phyloP scores from a whole-genome alignment of 1,140 invertebrate species.

The Apis florea region DNA sequence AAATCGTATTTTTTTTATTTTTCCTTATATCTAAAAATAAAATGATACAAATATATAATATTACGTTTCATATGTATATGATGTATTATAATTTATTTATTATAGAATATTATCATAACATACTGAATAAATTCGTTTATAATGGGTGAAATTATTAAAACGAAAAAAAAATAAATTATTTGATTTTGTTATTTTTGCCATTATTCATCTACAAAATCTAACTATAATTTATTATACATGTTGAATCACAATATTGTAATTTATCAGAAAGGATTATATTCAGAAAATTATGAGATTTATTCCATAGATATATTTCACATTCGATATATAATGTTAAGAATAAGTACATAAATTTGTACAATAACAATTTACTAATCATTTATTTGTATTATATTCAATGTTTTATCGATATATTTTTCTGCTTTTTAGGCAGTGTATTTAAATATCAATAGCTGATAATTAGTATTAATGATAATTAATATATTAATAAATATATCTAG shows the following conservation, averaged over 20 bases:
- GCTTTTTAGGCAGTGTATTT: conserved; percentile 23
- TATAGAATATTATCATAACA: neutral
- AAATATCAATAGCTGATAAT: neutral
- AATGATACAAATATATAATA: neutral
- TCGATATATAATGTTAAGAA: neutral
- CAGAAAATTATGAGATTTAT: neutral
- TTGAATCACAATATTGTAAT: neutral
- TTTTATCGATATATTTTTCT: conserved; percentile 2
- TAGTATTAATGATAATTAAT: neutral
- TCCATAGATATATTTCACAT: neutral
- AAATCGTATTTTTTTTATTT: neutral
- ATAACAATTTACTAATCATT: neutral
- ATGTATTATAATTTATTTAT: neutral
- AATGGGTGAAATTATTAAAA: neutral
- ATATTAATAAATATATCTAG: conserved; percentile 8
- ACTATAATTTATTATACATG: neutral
- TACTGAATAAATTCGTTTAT: no score
- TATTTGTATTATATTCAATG: conserved; percentile 4
- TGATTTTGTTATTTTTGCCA: neutral
- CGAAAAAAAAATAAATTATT: neutral
- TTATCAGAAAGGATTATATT: neutral
- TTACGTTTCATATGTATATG: neutral
- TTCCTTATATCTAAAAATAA: neutral
- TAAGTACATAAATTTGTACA: conserved; percentile 6
- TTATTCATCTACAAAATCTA: neutral